Evolutionary conservation across 2,113 vertebrate genomes (phyloP).

Genomic region (Chinchilla lanigera): DNA sequence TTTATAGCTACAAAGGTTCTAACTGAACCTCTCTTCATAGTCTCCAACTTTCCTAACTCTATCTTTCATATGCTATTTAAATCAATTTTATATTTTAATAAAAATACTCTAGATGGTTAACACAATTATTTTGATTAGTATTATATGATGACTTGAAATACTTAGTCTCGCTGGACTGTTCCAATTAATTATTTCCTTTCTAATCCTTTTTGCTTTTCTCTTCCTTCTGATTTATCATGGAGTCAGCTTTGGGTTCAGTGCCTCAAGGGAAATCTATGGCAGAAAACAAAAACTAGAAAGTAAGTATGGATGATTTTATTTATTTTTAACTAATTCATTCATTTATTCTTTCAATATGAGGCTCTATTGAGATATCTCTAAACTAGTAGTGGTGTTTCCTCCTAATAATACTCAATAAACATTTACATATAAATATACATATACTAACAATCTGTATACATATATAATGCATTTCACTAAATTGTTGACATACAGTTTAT

Average conservation of each 20-base stretch:
- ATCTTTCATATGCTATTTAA: background rate
- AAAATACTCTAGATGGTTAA: background rate
- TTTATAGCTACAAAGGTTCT: background rate
- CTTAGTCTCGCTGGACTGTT: background rate
- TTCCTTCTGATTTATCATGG: background rate
- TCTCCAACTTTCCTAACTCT: background rate
- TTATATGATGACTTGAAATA: slow-evolving; percentile 37
- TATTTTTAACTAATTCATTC: background rate
- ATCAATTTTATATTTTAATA: background rate
- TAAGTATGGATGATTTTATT: background rate
- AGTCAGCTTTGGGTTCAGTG: background rate
- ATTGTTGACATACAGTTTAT: background rate
- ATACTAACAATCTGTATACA: background rate
- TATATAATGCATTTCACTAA: background rate
- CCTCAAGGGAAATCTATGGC: background rate
- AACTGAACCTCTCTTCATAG: background rate
- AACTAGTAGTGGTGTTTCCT: background rate
- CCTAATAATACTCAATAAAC: background rate
- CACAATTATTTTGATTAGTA: background rate
- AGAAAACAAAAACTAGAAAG: background rate
- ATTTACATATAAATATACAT: background rate
- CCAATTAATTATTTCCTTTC: background rate
- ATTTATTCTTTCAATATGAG: background rate
- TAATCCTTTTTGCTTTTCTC: background rate
- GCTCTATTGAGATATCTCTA: background rate